Evolutionary conservation across 2,888 invertebrate species (phyloP), one percentile per base, ranked within the genome.

Genomic region (Thalpophila matura): DNA sequence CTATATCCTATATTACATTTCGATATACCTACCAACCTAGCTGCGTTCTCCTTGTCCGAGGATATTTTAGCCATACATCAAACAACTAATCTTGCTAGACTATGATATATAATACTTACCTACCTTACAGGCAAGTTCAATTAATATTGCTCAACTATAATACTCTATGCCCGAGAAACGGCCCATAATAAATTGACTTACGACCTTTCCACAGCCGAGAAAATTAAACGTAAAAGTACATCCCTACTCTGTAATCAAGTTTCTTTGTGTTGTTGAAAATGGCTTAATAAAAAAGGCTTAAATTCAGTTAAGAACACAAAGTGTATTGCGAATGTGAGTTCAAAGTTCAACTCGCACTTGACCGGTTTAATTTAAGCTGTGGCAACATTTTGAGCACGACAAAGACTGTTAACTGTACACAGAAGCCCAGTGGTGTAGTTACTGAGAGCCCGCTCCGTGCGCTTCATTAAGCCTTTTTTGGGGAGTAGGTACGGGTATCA

Each of bases 391-490:
- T 47, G 37, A 55, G 24, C 26, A 45, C 58, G 40, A 50, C 64
- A 68, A 61, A 66, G 74, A 67, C 62, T 59, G 65, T 63, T 68
- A 57, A 47, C 47, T 59, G 58, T 51, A 64, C 50, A 72, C 64
- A 64, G 43, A 16, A 26, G 31, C 51, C 9, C 69, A 37, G 26
- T 40, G 33, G 68, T 33, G 31, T 63, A 59, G 63, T 68, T 68
- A 53, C 63, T 3, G 38, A 49, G 43, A 50, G 22, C 26, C 27
- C 43, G 40, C 26, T 47, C 26, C 47, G 55, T 53, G 38, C 37
- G 68, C 60, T 79, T 80, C 66, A 77, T 79, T 75, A 82, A 82
- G 71, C 72, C 74, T 78, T 79, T 79, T 74, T 63, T 70, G 62
- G 63, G 9, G 12, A 18, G 18, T 35, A 9, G 18, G 18, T 35